phyloP scores from a whole-genome alignment of 2,113 vertebrate genomes.

The Brienomyrus longianalis region DNA sequence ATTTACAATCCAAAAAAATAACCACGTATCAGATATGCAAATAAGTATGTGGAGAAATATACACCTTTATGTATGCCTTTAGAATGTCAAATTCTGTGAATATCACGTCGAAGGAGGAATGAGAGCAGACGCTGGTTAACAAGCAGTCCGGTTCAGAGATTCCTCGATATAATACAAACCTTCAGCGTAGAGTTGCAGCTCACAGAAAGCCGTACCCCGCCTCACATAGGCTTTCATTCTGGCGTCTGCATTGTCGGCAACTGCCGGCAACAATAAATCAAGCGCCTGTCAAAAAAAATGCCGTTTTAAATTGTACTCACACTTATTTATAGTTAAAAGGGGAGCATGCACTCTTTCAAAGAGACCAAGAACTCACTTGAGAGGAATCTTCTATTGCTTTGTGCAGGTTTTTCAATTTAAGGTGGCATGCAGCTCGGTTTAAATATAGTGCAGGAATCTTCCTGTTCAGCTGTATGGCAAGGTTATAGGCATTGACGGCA shows the following conservation, averaged over 20 bases:
- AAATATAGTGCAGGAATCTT: conserved; percentile 71
- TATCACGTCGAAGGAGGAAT: neutral
- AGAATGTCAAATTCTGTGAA: neutral
- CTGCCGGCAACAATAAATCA: conserved; percentile 77
- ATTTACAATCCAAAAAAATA: neutral
- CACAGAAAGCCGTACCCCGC: conserved; percentile 83
- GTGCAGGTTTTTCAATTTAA: conserved; percentile 84
- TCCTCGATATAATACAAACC: conserved; percentile 51
- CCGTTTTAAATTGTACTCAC: neutral
- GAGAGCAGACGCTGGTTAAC: neutral
- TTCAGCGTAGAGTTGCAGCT: conserved; percentile 83
- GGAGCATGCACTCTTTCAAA: neutral
- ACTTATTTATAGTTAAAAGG: neutral
- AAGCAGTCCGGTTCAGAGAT: neutral
- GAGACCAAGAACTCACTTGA: conserved; percentile 57
- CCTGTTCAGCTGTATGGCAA: conserved; percentile 74
- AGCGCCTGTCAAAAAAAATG: conserved; percentile 65
- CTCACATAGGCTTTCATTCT: conserved; percentile 77
- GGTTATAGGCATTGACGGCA: conserved; percentile 79
- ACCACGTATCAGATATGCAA: neutral
- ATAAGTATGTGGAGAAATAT: neutral
- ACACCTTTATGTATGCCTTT: neutral
- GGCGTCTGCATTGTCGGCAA: conserved; percentile 70
- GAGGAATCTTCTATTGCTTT: conserved; percentile 86
- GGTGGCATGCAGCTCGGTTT: conserved; percentile 89